A percentile compares a stretch with the other conserved stretches of the same genome.
phyloP scores from a whole-genome alignment of 1,140 invertebrate species.

The Hylaeus volcanicus region DNA sequence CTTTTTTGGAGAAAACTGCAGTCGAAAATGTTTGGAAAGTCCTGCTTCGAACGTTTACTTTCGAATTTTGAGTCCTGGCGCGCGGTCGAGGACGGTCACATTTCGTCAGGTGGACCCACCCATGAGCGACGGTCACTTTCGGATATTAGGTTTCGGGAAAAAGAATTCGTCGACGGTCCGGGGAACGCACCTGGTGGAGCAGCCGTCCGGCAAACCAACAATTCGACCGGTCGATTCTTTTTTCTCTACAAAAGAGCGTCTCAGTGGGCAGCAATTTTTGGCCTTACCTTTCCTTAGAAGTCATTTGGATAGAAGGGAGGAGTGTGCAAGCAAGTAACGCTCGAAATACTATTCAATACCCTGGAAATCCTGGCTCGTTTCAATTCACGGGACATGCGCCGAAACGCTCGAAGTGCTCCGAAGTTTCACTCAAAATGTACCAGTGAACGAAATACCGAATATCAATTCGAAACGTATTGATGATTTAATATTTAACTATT shows the following conservation, averaged over 20 bases:
- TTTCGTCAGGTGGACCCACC: conserved; percentile 10
- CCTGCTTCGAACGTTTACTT: neutral
- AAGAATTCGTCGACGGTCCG: neutral
- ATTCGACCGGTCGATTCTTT: conserved; percentile 19
- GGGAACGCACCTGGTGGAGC: conserved; percentile 7
- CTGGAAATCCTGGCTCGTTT: no score
- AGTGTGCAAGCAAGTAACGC: no score
- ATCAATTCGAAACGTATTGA: no score
- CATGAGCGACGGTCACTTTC: neutral
- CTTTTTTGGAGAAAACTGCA: no score
- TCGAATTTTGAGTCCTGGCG: neutral
- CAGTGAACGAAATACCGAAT: no score
- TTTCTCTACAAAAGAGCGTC: neutral
- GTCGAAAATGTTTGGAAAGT: no score
- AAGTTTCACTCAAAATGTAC: no score
- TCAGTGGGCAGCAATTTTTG: conserved; percentile 33
- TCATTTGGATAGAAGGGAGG: neutral
- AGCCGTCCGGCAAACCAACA: conserved; percentile 14
- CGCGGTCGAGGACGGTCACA: neutral
- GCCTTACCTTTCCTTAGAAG: neutral
- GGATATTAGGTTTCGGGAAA: conserved; percentile 11
- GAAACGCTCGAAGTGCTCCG: no score
- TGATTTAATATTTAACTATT: no score
- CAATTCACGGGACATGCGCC: neutral
- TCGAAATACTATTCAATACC: neutral